A percentile compares a stretch with the other conserved stretches of the same genome.
These are phyloP conservation scores for Petrocephalus microphthalmus DNA, from an alignment of 2,113 vertebrate genomes.

Conservation along the genomic window DNA sequence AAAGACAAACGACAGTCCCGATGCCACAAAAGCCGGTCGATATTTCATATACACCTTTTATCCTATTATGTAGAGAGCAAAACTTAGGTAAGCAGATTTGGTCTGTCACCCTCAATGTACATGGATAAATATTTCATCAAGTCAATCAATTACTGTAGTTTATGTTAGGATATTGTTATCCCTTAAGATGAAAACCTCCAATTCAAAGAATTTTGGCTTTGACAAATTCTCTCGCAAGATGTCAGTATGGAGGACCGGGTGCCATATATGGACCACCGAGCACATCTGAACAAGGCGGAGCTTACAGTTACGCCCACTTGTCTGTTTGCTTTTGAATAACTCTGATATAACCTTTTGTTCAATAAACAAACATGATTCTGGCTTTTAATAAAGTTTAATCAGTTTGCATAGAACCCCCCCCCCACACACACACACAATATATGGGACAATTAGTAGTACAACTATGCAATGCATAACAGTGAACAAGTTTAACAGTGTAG, in stretches of 20 bases:
- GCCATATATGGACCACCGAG: background rate
- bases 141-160: background rate
- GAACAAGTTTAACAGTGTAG: too few relatives aligned
- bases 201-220: background rate
- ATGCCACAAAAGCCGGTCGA: background rate
- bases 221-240: background rate
- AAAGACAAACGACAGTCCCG: background rate
- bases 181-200: background rate
- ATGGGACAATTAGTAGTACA: background rate
- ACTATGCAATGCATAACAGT: too few relatives aligned
- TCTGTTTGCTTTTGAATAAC: background rate
- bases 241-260: background rate
- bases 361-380: background rate
- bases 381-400: background rate
- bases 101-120: background rate
- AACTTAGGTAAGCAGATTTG: background rate
- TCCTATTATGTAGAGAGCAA: background rate
- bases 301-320: background rate
- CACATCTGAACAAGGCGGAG: background rate
- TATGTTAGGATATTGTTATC: background rate
- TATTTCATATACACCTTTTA: slow-evolving; percentile 2
- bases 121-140: background rate
- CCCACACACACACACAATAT: background rate
- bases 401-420: background rate
- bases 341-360: background rate